Percentiles rank a stretch among this genome's conserved stretches.
Evolutionary conservation across 1,140 invertebrate genomes (phyloP).

Genomic region (Lamellibrachia luymesi): DNA sequence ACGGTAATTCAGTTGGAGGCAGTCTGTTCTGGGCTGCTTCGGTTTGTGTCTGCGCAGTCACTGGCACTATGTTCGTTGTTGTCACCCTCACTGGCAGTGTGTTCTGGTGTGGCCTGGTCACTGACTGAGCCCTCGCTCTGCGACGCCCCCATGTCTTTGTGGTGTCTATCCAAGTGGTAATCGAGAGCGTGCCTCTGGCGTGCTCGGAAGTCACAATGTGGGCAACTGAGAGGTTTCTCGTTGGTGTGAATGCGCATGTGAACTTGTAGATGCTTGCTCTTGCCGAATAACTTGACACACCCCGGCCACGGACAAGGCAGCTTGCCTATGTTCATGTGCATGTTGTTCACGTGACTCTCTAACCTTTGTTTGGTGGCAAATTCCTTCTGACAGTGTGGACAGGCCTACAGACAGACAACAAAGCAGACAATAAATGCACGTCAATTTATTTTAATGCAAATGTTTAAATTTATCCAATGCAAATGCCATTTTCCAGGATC

Average conservation of each 20-base stretch:
- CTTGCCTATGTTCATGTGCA: not conserved
- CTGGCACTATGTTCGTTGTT: not conserved
- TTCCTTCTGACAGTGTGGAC: not conserved
- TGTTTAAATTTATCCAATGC: too few species aligned
- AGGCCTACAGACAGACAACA: not conserved
- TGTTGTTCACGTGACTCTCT: not conserved
- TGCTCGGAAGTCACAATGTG: slow-evolving; percentile 57
- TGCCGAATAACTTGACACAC: slow-evolving; percentile 30
- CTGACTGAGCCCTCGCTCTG: not conserved
- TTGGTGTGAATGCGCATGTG: slow-evolving; percentile 78
- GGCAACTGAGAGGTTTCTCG: slow-evolving; percentile 79
- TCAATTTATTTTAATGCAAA: too few species aligned
- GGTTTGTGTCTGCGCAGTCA: not conserved
- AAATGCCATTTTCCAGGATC: too few species aligned
- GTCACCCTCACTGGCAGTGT: not conserved
- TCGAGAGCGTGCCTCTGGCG: slow-evolving; percentile 47
- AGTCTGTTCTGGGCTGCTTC: not conserved
- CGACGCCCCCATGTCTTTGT: not conserved
- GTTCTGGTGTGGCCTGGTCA: not conserved
- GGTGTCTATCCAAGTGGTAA: slow-evolving; percentile 52
- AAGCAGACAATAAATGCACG: not conserved
- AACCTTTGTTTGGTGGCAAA: not conserved
- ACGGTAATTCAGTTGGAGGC: not conserved
- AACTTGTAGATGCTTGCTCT: slow-evolving; percentile 66
- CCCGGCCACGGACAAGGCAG: slow-evolving; percentile 16